Conservation (phyloP, 2,888 invertebrate species). For the Thymelicus sylvestris region DNA sequence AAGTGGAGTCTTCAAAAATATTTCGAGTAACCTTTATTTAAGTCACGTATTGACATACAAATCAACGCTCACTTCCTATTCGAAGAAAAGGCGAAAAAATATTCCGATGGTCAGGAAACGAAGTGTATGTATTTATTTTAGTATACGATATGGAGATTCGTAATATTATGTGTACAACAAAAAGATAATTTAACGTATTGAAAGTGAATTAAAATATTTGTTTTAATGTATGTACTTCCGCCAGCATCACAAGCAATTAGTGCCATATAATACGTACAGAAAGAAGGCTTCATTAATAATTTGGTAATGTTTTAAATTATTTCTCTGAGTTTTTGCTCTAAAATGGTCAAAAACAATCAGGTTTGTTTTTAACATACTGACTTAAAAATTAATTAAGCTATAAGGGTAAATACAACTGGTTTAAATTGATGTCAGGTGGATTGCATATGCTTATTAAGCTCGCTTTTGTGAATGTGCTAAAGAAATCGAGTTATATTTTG, state of each 20-base stretch:
- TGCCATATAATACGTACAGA: too few species aligned
- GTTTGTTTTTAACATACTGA: conserved; percentile 11
- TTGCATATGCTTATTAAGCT: conserved; percentile 27
- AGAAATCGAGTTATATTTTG: conserved; percentile 25
- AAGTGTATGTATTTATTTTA: not conserved
- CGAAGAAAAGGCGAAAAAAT: conserved; percentile 15
- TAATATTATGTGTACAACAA: too few species aligned
- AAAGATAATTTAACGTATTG: too few species aligned
- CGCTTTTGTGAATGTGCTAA: conserved; percentile 21
- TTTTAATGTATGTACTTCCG: too few species aligned
- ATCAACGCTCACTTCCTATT: conserved; percentile 27
- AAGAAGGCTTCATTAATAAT: too few species aligned
- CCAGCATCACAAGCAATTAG: too few species aligned
- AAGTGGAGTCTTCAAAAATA: conserved; percentile 22
- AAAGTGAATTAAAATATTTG: too few species aligned
- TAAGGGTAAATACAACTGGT: conserved; percentile 21
- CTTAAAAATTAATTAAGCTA: conserved; percentile 7
- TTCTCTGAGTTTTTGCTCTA: too few species aligned
- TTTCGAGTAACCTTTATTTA: conserved; percentile 27
- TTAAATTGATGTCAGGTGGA: conserved; percentile 31
- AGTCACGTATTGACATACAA: conserved; percentile 36
- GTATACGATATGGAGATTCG: too few species aligned
- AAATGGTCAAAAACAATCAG: not conserved
- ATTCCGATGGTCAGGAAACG: conserved; percentile 20
- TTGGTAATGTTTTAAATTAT: too few species aligned